Conservation (phyloP, 2,888 invertebrate genomes). For the Xylota segnis region DNA sequence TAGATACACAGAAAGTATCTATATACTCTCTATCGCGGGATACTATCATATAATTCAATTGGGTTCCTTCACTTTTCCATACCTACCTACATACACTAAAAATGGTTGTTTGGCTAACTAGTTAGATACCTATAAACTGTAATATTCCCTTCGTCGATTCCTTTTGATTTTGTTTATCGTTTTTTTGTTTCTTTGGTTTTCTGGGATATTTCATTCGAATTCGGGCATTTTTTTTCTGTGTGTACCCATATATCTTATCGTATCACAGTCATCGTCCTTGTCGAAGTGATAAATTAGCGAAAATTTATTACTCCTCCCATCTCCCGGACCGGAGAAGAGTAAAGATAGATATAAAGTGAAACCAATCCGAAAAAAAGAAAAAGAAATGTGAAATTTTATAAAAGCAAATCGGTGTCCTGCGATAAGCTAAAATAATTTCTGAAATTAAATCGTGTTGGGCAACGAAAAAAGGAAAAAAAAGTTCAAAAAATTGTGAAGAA, state of each 20-base stretch:
- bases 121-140: constrained; percentile 12
- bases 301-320: constrained; percentile 60
- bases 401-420: constrained; percentile 73
- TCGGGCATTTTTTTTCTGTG: constrained; percentile 3
- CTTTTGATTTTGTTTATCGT: neutral
- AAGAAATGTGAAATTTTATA: constrained; percentile 63
- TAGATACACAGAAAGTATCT: constrained; percentile 66
- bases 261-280: constrained; percentile 63
- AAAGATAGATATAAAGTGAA: constrained; percentile 57
- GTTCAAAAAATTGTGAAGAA: constrained; percentile 18
- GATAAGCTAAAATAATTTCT: constrained; percentile 49
- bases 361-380: constrained; percentile 49
- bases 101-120: constrained; percentile 33
- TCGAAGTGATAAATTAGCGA: constrained; percentile 68
- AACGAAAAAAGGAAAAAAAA: constrained; percentile 10
- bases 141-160: constrained; percentile 1
- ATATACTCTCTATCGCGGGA: constrained; percentile 55
- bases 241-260: constrained; percentile 66
- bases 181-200: constrained; percentile 3
- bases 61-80: constrained; percentile 49
- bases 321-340: constrained; percentile 1
- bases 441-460: constrained; percentile 23
- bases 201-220: constrained; percentile 1
- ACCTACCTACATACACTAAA: neutral
- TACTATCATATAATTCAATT: constrained; percentile 67